Conservation (phyloP, 2,888 invertebrate genomes). For the Noctua janthina region DNA sequence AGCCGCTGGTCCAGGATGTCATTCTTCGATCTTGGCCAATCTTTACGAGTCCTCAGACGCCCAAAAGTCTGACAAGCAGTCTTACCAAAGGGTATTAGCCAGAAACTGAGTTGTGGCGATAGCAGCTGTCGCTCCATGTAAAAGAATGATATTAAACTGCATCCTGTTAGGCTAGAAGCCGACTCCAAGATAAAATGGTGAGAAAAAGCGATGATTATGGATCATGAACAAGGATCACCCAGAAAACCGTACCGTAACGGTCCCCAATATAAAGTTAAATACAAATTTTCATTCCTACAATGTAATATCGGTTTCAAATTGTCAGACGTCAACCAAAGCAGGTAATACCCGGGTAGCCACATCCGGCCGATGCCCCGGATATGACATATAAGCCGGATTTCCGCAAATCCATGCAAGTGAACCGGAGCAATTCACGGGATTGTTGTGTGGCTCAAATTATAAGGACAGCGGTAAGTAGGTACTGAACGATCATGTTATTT, state of each 20-base stretch:
- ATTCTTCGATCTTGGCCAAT: too few relatives aligned
- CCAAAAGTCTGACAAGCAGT: too few relatives aligned
- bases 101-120: neutral
- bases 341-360: slow-evolving; percentile 14
- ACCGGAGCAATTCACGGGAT: slow-evolving; percentile 9
- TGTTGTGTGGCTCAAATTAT: neutral
- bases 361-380: slow-evolving; percentile 14
- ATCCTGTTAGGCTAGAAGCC: neutral
- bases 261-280: neutral
- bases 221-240: neutral
- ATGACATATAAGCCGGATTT: slow-evolving; percentile 5
- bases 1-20: too few relatives aligned
- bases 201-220: neutral
- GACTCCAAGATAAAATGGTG: neutral
- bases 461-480: neutral
- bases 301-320: slow-evolving; percentile 10
- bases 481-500: neutral
- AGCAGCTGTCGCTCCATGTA: neutral
- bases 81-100: too few relatives aligned
- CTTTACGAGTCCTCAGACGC: too few relatives aligned
- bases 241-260: neutral
- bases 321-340: neutral
- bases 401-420: slow-evolving; percentile 18
- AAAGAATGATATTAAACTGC: neutral
- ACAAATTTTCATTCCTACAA: neutral